phyloP scores from a whole-genome alignment of 2,113 vertebrate genomes.

The Phycodurus eques region DNA sequence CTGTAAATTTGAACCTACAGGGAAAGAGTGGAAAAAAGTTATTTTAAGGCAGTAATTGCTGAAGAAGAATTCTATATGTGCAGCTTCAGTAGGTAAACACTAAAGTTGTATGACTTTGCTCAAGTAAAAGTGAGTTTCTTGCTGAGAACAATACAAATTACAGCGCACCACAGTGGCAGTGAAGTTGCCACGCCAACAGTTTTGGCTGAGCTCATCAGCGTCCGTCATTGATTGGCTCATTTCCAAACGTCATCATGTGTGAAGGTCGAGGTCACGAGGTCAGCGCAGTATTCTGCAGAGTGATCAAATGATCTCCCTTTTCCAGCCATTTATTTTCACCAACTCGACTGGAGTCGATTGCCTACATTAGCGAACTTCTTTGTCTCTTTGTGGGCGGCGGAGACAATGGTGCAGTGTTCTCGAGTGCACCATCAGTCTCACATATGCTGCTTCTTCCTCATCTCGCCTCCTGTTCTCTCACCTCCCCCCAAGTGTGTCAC shows the following conservation, averaged over 20 bases:
- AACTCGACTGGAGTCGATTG: constrained; percentile 44
- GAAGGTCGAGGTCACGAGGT: constrained; percentile 64
- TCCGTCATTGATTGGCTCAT: constrained; percentile 66
- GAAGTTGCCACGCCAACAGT: constrained; percentile 47
- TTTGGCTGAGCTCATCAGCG: constrained; percentile 49
- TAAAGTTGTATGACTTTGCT: not conserved
- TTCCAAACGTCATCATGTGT: constrained; percentile 63
- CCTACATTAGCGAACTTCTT: constrained; percentile 40
- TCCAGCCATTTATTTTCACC: constrained; percentile 20
- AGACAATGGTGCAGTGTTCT: constrained; percentile 39
- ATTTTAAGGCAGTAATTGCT: not conserved
- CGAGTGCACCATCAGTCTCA: constrained; percentile 51
- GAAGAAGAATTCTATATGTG: not conserved
- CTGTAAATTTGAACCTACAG: not conserved
- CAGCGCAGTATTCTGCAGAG: constrained; percentile 38
- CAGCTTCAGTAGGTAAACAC: not conserved
- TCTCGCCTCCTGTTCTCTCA: constrained; percentile 53
- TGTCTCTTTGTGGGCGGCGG: constrained; percentile 39
- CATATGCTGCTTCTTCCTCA: constrained; percentile 34
- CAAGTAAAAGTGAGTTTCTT: not conserved
- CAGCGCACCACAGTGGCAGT: constrained; percentile 7
- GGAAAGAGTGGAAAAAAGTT: not conserved
- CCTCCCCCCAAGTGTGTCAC: constrained; percentile 46
- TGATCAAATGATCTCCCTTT: constrained; percentile 41
- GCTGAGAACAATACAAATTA: not conserved